A percentile compares a stretch with the other conserved stretches of the same genome.
Conservation (phyloP, 2,888 invertebrate genomes). For the Caenorhabditis virilis region DNA sequence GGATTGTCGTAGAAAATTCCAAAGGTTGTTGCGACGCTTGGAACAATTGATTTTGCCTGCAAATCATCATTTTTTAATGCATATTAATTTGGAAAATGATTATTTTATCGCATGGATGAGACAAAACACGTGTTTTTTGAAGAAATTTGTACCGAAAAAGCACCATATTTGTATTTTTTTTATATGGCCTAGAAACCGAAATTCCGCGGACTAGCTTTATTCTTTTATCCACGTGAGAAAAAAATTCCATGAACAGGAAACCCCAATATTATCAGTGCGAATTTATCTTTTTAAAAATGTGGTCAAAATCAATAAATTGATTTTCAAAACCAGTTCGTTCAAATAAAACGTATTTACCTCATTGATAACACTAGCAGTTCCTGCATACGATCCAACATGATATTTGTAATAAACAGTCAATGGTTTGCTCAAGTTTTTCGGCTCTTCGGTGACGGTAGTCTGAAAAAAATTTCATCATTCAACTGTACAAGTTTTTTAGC, state of each 20-base stretch:
- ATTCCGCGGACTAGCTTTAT: too few species aligned
- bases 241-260: too few species aligned
- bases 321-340: too few species aligned
- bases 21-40: slow-evolving; percentile 38
- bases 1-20: slow-evolving; percentile 61
- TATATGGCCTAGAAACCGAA: too few species aligned
- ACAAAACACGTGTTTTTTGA: slow-evolving; percentile 38
- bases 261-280: too few species aligned
- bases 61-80: too few species aligned
- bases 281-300: too few species aligned
- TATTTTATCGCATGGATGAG: too few species aligned
- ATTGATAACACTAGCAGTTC: slow-evolving; percentile 19
- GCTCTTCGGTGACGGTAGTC: slow-evolving; percentile 27
- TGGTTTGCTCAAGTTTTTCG: slow-evolving; percentile 32
- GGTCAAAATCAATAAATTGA: too few species aligned
- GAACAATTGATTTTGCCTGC: slow-evolving; percentile 39
- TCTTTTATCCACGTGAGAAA: too few species aligned
- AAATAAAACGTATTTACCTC: too few species aligned
- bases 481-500: background rate
- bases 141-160: slow-evolving; percentile 36
- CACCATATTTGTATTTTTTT: slow-evolving; percentile 49
- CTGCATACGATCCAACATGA: slow-evolving; percentile 49
- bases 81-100: too few species aligned
- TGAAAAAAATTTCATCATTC: slow-evolving; percentile 2
- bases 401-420: slow-evolving; percentile 61